These are phyloP conservation scores for Phocoena phocoena DNA, from an alignment of 2,113 vertebrate genomes.

Conservation along the genomic window DNA sequence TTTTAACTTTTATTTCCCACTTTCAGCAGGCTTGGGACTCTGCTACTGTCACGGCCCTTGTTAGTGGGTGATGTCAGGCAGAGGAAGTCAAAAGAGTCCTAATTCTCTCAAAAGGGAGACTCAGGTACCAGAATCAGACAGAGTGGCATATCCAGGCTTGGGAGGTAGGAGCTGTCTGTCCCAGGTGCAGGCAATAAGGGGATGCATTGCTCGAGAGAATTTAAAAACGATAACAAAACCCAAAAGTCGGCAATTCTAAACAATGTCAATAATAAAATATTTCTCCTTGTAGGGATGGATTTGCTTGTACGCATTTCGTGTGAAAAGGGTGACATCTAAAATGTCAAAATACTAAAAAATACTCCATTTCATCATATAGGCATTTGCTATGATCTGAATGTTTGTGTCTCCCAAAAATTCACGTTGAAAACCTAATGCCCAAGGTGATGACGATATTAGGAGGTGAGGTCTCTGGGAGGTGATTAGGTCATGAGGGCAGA, in stretches of 20 bases:
- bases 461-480: not conserved
- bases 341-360: slow-evolving; percentile 6
- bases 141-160: not conserved
- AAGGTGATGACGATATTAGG: not conserved
- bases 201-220: not conserved
- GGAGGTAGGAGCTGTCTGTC: not conserved
- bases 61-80: not conserved
- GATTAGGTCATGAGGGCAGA: not conserved
- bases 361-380: not conserved
- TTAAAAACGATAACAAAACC: not conserved
- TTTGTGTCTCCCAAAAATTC: not conserved
- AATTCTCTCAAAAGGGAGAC: not conserved
- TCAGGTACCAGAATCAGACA: not conserved
- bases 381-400: not conserved
- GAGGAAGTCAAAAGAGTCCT: slow-evolving; percentile 34
- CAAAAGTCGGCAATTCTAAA: not conserved
- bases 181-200: not conserved
- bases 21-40: not conserved
- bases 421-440: not conserved
- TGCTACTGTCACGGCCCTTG: not conserved
- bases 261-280: not conserved
- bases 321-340: slow-evolving; percentile 16
- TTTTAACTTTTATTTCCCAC: not conserved
- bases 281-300: not conserved
- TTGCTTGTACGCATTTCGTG: not conserved